phyloP scores from a whole-genome alignment of 2,797 vertebrate genomes.

The Tolypeutes matacus region DNA sequence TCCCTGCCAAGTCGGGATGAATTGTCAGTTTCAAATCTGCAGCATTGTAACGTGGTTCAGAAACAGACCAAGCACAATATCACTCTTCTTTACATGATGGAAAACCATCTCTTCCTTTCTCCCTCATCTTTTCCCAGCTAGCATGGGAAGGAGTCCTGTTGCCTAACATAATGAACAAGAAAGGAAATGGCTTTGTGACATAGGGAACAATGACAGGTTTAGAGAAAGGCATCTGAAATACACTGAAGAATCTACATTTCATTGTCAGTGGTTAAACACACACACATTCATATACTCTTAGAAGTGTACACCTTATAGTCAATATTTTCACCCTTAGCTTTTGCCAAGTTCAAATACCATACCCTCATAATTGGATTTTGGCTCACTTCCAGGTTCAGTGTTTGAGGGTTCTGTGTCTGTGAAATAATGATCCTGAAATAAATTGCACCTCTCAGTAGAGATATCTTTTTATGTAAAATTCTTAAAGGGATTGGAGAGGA shows the following conservation, averaged over 20 bases:
- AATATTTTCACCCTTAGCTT: constrained; percentile 75
- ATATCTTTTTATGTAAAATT: constrained; percentile 77
- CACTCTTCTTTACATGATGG: constrained; percentile 50
- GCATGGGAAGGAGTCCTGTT: constrained; percentile 51
- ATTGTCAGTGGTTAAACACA: not conserved
- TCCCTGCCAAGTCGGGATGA: constrained; percentile 69
- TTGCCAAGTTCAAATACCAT: constrained; percentile 82
- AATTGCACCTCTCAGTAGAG: constrained; percentile 81
- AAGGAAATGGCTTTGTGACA: constrained; percentile 56
- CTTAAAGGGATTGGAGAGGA: constrained; percentile 65
- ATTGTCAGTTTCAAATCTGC: constrained; percentile 73
- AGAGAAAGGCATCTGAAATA: constrained; percentile 47
- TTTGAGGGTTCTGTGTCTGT: constrained; percentile 83
- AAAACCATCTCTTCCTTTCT: constrained; percentile 50
- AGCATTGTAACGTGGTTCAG: constrained; percentile 20
- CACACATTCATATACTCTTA: not conserved
- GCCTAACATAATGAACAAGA: constrained; percentile 53
- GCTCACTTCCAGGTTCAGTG: constrained; percentile 84
- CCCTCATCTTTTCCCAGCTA: constrained; percentile 43
- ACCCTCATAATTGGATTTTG: constrained; percentile 88
- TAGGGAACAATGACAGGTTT: constrained; percentile 44
- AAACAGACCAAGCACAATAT: constrained; percentile 51
- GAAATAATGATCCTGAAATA: constrained; percentile 86
- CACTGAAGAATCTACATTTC: constrained; percentile 59
- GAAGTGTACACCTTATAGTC: constrained; percentile 17